Percentiles rank a stretch among this genome's conserved stretches.
phyloP scores from a whole-genome alignment of 2,113 vertebrate species.

The Psittacara wagleri region DNA sequence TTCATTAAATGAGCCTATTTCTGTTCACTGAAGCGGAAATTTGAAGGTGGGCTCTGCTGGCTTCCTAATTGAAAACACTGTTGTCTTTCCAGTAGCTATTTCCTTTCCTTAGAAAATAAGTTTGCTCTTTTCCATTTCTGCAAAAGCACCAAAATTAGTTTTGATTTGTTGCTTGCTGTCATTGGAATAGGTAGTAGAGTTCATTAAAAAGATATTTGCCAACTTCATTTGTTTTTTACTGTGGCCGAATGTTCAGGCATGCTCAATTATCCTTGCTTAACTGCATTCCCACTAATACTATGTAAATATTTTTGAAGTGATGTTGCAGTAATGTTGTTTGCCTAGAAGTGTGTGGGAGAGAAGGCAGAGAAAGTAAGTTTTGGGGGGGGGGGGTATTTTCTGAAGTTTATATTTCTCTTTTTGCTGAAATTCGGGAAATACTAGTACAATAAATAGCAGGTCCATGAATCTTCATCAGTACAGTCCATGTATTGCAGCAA shows the following conservation, averaged over 20 bases:
- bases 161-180: not conserved
- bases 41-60: not conserved
- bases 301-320: not conserved
- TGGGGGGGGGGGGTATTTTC: fast-evolving
- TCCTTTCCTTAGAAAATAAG: not conserved
- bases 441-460: not conserved
- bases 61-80: not conserved
- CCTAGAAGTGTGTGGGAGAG: not conserved
- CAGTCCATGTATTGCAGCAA: not conserved
- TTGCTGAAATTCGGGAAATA: not conserved
- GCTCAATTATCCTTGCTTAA: not conserved
- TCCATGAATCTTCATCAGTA: fast-evolving
- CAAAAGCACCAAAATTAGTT: not conserved
- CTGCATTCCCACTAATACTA: not conserved
- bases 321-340: not conserved
- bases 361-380: not conserved
- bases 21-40: not conserved
- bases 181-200: not conserved
- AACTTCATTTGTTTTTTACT: not conserved
- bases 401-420: not conserved
- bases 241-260: not conserved
- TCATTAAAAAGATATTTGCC: not conserved
- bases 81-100: not conserved
- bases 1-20: not conserved
- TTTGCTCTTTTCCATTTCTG: not conserved